These are phyloP conservation scores for Passer domesticus DNA, from an alignment of 2,113 vertebrate genomes.

Conservation along the genomic window DNA sequence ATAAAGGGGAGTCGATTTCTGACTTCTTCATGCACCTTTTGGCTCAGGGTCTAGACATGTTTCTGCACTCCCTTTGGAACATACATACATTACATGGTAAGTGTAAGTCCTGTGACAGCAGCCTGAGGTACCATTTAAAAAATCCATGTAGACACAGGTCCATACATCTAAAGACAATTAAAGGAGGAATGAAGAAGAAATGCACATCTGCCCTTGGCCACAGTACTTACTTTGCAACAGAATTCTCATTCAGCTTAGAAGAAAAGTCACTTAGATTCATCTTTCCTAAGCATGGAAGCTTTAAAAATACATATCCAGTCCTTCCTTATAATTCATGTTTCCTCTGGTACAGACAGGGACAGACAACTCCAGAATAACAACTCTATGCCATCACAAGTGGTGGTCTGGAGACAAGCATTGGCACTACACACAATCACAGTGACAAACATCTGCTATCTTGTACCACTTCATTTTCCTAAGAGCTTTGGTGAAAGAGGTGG, in stretches of 20 bases:
- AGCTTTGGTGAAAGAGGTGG: not conserved
- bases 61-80: not conserved
- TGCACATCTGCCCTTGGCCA: not conserved
- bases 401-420: fast-evolving
- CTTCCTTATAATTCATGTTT: fast-evolving
- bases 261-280: not conserved
- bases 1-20: not conserved
- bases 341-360: fast-evolving
- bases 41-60: not conserved
- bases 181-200: not conserved
- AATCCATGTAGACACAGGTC: fast-evolving
- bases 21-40: not conserved
- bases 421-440: not conserved
- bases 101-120: not conserved
- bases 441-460: not conserved
- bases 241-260: not conserved
- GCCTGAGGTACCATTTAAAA: not conserved
- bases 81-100: not conserved
- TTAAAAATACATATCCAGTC: not conserved
- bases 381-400: fast-evolving
- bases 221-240: not conserved
- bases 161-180: not conserved
- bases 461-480: not conserved
- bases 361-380: not conserved
- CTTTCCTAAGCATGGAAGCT: not conserved